Evolutionary conservation across 2,888 invertebrate species (phyloP), one percentile per base, ranked within the genome.

Genomic region (Sturmia bella): DNA sequence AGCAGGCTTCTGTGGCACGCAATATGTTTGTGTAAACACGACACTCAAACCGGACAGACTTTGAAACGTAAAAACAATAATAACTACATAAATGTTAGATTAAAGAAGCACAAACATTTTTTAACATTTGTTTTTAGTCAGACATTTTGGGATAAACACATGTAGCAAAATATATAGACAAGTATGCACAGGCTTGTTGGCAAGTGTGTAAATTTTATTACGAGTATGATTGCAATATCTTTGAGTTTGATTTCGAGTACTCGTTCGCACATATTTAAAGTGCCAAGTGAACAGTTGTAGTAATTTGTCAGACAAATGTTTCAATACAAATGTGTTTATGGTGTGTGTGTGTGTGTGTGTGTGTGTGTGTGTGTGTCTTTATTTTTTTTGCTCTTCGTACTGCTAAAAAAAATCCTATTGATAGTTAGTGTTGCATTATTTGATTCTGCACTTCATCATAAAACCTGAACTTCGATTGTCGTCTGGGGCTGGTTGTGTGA

Each of bases 261-360:
- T 56, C 39, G 50, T 32, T 70, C 15, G n/a, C 15, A 21, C 54
- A 54, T 56, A 80, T 70, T 72, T 61, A 54, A 82, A 74, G 82
- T 82, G 82, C 70, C 78, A 82, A 61, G 59, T 66, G 70, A 82
- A 82, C 82, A 78, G 78, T 82, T 82, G 82, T 82, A 78, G 82
- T 56, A 78, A 82, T 82, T 82, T 82, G 82, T 82, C 82, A 75
- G 82, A 82, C 78, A 82, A 78, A 82, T 82, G 82, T 82, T 82
- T 78, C 56, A 70, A 82, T 78, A 78, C 45, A 74, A 72, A 78
- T 59, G 76, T 72, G 74, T 61, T 64, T 56, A 68, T 52, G 50
- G 41, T 32, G 45, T 54, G 48, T 54, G 11, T 54, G 43, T 66
- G 7, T 52, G 32, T 43, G 45, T 24, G 6, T 5, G 41, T 43